Percentiles rank a stretch among this genome's conserved stretches.
Conservation (phyloP, 2,888 invertebrate species). For the Pyrrhosoma nymphula region DNA sequence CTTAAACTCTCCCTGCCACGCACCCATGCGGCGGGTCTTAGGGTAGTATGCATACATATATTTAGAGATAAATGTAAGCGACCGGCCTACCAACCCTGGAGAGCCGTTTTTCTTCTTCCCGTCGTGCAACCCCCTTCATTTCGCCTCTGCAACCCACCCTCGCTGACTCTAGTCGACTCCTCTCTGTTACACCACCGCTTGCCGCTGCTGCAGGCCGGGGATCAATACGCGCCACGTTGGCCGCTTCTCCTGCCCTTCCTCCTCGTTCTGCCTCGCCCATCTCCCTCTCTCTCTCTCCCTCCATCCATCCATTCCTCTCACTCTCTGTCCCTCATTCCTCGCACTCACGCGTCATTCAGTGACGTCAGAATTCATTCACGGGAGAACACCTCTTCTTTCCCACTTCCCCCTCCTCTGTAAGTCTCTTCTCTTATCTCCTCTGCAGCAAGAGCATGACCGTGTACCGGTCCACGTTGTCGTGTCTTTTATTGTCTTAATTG, state of each 20-base stretch:
- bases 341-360: conserved; percentile 40
- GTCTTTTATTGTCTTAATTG: too few species aligned
- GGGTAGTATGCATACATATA: too few species aligned
- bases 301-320: neutral
- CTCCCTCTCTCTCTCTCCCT: neutral
- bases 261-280: neutral
- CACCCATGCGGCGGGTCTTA: too few species aligned
- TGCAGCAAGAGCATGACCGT: too few species aligned
- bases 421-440: neutral
- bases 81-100: neutral
- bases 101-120: neutral
- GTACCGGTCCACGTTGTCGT: too few species aligned
- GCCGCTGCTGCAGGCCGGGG: conserved; percentile 18
- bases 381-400: conserved; percentile 49
- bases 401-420: neutral
- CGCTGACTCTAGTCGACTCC: conserved; percentile 4
- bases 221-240: conserved; percentile 56
- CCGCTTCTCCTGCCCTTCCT: neutral
- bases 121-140: neutral
- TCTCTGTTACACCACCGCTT: too few species aligned
- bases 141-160: neutral
- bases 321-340: neutral
- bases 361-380: conserved; percentile 66
- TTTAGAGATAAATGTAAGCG: too few species aligned
- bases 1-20: too few species aligned